These are phyloP conservation scores for Onchidella celtica DNA, from an alignment of 2,888 invertebrate genomes.

Conservation along the genomic window DNA sequence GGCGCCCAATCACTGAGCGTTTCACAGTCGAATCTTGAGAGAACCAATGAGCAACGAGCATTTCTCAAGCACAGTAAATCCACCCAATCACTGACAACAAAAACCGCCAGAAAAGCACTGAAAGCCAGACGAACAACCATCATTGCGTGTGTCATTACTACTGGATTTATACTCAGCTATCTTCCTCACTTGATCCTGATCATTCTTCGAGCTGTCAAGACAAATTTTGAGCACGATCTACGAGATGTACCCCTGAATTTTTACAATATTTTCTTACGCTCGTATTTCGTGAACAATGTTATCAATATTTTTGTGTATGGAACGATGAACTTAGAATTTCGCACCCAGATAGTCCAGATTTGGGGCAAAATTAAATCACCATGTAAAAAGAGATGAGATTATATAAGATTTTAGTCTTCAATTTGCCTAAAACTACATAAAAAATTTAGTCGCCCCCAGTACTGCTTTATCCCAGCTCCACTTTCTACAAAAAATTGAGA, in stretches of 20 bases:
- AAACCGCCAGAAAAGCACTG: slow-evolving; percentile 24
- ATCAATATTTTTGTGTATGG: slow-evolving; percentile 70
- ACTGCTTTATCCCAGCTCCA: no score
- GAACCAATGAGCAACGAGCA: not conserved
- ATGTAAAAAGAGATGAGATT: not conserved
- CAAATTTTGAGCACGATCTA: slow-evolving; percentile 43
- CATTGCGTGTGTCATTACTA: slow-evolving; percentile 62
- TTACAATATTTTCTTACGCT: slow-evolving; percentile 67
- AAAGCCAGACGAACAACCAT: slow-evolving; percentile 57
- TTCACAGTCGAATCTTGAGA: not conserved
- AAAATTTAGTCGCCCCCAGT: no score
- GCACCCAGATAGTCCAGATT: slow-evolving; percentile 48
- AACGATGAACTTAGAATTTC: slow-evolving; percentile 63
- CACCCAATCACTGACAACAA: slow-evolving; percentile 1
- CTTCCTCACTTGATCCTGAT: slow-evolving; percentile 63
- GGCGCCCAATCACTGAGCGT: not conserved
- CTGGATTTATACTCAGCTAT: slow-evolving; percentile 64
- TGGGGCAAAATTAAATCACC: slow-evolving; percentile 18
- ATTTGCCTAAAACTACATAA: no score
- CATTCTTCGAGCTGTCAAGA: slow-evolving; percentile 31
- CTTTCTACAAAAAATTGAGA: no score
- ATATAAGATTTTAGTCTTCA: no score
- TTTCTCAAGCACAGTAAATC: slow-evolving; percentile 10
- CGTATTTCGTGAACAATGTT: slow-evolving; percentile 67
- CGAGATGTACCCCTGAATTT: slow-evolving; percentile 54